Evolutionary conservation across 2,888 invertebrate species (phyloP).

Genomic region (Parascotia fuliginaria): DNA sequence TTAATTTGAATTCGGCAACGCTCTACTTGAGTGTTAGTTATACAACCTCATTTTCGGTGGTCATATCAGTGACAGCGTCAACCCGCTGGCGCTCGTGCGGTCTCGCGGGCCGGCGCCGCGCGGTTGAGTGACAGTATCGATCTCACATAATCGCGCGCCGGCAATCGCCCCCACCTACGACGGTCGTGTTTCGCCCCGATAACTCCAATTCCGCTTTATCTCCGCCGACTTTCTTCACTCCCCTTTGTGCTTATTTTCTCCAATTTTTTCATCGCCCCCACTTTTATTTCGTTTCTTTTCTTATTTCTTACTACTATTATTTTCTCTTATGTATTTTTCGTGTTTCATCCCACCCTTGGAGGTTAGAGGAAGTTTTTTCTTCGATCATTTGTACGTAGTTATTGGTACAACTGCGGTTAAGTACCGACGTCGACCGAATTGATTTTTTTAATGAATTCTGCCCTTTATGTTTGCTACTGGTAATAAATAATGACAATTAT

Average conservation of each 20-base stretch:
- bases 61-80: neutral
- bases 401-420: slow-evolving; percentile 79
- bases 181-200: slow-evolving; percentile 78
- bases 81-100: slow-evolving; percentile 6
- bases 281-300: slow-evolving; percentile 78
- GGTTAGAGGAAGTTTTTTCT: slow-evolving; percentile 69
- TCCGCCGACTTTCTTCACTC: slow-evolving; percentile 78
- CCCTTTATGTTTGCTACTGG: slow-evolving; percentile 65
- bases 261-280: slow-evolving; percentile 79
- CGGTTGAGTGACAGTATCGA: slow-evolving; percentile 82
- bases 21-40: too few relatives aligned
- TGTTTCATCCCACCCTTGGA: slow-evolving; percentile 71
- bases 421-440: slow-evolving; percentile 65
- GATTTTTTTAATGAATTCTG: slow-evolving; percentile 80
- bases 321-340: slow-evolving; percentile 83
- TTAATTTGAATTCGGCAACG: too few relatives aligned
- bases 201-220: slow-evolving; percentile 85
- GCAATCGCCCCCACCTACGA: slow-evolving; percentile 73
- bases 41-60: too few relatives aligned
- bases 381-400: slow-evolving; percentile 79
- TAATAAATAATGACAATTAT: slow-evolving; percentile 68
- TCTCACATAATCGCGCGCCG: slow-evolving; percentile 77
- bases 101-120: slow-evolving; percentile 25
- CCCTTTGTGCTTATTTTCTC: slow-evolving; percentile 84
- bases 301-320: slow-evolving; percentile 81